phyloP scores from a whole-genome alignment of 1,140 invertebrate genomes.

The Panulirus ornatus region DNA sequence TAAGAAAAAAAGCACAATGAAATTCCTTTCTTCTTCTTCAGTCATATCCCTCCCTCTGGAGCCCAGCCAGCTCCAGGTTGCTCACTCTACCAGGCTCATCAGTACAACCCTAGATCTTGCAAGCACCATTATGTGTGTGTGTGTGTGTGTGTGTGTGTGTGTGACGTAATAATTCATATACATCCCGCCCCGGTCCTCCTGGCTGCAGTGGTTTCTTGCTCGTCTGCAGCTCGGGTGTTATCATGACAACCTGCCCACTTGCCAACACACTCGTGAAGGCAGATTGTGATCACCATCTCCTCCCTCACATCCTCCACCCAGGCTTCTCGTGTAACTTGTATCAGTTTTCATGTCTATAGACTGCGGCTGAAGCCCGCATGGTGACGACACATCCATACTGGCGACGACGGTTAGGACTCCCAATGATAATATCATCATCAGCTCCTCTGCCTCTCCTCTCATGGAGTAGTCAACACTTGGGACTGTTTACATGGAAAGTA shows the following conservation, averaged over 20 bases:
- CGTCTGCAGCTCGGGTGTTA: background rate
- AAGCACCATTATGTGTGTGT: background rate
- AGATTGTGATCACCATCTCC: background rate
- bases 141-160: background rate
- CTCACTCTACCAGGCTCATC: background rate
- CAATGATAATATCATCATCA: background rate
- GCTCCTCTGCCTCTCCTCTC: background rate
- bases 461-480: no score
- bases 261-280: no score
- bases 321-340: background rate
- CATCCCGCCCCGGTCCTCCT: background rate
- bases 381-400: background rate
- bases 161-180: background rate
- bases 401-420: constrained; percentile 6
- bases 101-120: background rate
- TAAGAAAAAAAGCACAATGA: background rate
- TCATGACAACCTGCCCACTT: background rate
- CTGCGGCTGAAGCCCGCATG: constrained; percentile 22
- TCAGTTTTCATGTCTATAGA: constrained; percentile 20
- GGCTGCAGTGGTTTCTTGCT: background rate
- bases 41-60: background rate
- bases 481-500: no score
- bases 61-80: background rate
- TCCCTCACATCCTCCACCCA: background rate
- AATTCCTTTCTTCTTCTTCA: no score